phyloP scores from a whole-genome alignment of 2,113 vertebrate species.

The Paradisaea rubra region DNA sequence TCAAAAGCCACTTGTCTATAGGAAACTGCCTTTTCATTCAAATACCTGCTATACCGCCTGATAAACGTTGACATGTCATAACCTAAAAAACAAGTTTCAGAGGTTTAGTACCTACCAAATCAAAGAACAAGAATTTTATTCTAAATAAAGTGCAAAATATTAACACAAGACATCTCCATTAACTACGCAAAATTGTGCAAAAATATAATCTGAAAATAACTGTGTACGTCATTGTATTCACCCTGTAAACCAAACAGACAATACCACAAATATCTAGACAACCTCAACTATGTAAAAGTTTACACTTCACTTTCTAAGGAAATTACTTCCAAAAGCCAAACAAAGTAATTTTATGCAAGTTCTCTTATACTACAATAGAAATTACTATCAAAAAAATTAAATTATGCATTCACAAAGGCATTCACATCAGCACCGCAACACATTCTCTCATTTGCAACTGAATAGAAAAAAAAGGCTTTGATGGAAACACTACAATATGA shows the following conservation, averaged over 20 bases:
- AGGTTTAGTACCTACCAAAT: not conserved
- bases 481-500: not conserved
- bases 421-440: not conserved
- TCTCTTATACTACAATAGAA: not conserved
- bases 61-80: conserved; percentile 99
- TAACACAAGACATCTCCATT: not conserved
- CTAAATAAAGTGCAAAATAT: not conserved
- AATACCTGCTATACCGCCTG: conserved; percentile 93
- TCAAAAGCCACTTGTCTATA: conserved; percentile 99
- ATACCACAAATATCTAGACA: not conserved
- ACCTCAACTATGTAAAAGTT: not conserved
- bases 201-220: not conserved
- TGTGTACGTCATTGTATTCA: rapidly evolving
- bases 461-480: not conserved
- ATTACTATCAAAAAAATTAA: not conserved
- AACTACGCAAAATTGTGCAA: not conserved
- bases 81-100: conserved; percentile 69
- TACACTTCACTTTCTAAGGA: not conserved
- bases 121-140: not conserved
- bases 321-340: not conserved
- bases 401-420: not conserved
- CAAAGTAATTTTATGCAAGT: not conserved
- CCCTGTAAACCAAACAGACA: not conserved
- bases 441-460: not conserved
- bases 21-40: conserved; percentile 98